A percentile compares a stretch with the other conserved stretches of the same genome.
Evolutionary conservation across 1,140 invertebrate genomes (phyloP).

Genomic region (Harpegnathos saltator): DNA sequence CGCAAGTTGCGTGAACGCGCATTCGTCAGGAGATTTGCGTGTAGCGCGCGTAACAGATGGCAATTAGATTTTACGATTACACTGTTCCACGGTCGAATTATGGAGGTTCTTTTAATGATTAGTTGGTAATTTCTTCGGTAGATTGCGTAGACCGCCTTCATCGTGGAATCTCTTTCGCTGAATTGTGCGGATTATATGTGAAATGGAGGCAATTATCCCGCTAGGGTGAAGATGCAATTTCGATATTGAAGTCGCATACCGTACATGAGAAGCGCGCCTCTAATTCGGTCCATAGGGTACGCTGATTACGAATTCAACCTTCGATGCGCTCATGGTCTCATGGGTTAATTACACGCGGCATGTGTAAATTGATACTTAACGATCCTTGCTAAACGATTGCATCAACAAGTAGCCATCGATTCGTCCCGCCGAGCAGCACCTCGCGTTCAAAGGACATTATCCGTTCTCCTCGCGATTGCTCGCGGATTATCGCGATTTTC

Average conservation of each 20-base stretch:
- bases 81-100: slow-evolving; percentile 34
- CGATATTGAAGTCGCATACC: slow-evolving; percentile 51
- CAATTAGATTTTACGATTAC: slow-evolving; percentile 49
- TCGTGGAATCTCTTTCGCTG: slow-evolving; percentile 52
- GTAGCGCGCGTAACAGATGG: background rate
- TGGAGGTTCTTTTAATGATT: slow-evolving; percentile 54
- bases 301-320: slow-evolving; percentile 53
- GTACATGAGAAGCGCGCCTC: slow-evolving; percentile 20
- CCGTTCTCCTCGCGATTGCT: background rate
- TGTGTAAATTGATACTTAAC: slow-evolving; percentile 64
- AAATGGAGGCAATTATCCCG: slow-evolving; percentile 54
- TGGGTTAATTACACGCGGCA: slow-evolving; percentile 53
- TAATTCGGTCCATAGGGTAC: slow-evolving; percentile 54
- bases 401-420: slow-evolving; percentile 58
- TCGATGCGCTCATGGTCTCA: slow-evolving; percentile 43
- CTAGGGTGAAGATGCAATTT: slow-evolving; percentile 41
- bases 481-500: too few relatives aligned
- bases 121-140: slow-evolving; percentile 52
- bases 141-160: slow-evolving; percentile 30
- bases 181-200: slow-evolving; percentile 54
- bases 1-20: slow-evolving; percentile 9
- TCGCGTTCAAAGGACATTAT: slow-evolving; percentile 4
- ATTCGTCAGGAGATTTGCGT: background rate
- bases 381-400: slow-evolving; percentile 52
- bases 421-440: background rate